Evolutionary conservation across 2,113 vertebrate species (phyloP), one percentile per base, ranked within the genome.

Genomic region (western clawed frog (Xenopus tropicalis)): DNA sequence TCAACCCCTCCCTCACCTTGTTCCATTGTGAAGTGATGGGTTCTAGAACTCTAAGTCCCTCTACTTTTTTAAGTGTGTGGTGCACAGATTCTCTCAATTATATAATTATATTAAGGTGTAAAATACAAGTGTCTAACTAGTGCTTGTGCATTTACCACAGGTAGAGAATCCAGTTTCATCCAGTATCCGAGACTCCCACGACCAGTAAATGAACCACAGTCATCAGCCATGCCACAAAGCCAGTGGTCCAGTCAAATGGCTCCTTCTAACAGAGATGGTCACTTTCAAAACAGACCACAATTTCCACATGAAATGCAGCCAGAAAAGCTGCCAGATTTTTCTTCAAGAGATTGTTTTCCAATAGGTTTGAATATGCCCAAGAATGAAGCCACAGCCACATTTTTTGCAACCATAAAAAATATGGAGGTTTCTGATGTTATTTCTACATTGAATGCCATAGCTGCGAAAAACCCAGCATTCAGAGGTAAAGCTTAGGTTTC

Each of bases 381-480:
- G 24, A 78, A 70, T 24, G 77, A 69, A 29, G 21, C 77, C 56
- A 78, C 77, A 0, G 14, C 77, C 57, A 74, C 76, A 16, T 86
- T 86, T 80, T 77, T 84, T 79, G 82, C 80, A 23, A 81, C 80
- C 14, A 77, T 83, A 25, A 88, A 79, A 75, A 83, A 81, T 20
- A 86, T 82, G 84, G 74, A 83, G 13, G 64, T 70, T 70, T 75
- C 80, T 14, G 86, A 86, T 71, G 78, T 86, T 67, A 74, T 80
- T 46, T 72, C 70, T 21, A 84, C 83, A 56, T 65, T 86, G 4
- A 79, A 78, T 29, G 83, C 72, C 77, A 83, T 81, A 82, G 73
- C 78, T 57, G 77, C 82, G 64, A 73, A 81, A 68, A 85, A 86
- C 75, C 83, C 85, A 70, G 75, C 83, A 78, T 85, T 86, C 68